These are phyloP conservation scores for Brachionus sp. DNA, from an alignment of 1,140 invertebrate species.

Conservation along the genomic window DNA sequence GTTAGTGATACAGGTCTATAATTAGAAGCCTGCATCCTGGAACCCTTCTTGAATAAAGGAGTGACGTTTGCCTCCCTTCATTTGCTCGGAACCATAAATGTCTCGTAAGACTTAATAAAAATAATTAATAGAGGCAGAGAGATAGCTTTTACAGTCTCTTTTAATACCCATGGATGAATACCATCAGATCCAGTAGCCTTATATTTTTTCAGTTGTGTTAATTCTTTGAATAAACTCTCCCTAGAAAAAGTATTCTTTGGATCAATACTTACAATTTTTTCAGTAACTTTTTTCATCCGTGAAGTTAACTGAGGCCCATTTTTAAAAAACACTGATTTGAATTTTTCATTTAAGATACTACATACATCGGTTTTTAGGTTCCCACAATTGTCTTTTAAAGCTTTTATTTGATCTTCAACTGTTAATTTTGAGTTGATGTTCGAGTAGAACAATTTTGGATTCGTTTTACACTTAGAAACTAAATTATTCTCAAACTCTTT, in stretches of 20 bases:
- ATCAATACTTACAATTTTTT: background rate
- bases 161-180: background rate
- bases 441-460: background rate
- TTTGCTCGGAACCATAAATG: background rate
- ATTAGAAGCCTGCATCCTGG: background rate
- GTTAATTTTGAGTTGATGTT: background rate
- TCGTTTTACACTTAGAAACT: background rate
- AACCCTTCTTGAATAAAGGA: background rate
- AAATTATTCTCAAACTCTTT: background rate
- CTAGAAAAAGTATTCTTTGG: background rate
- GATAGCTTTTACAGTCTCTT: background rate
- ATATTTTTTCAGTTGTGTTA: background rate
- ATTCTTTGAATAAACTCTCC: background rate
- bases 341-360: background rate
- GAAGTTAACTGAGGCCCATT: background rate
- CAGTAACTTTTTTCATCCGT: background rate
- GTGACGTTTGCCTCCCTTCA: background rate
- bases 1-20: background rate
- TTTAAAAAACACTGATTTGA: background rate
- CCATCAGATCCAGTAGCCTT: background rate
- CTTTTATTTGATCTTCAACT: background rate
- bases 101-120: background rate
- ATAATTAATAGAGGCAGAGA: background rate
- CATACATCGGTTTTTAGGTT: background rate
- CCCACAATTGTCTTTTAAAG: background rate